These are phyloP conservation scores for Hippocampus abdominalis DNA, from an alignment of 2,113 vertebrate species.

Conservation along the genomic window DNA sequence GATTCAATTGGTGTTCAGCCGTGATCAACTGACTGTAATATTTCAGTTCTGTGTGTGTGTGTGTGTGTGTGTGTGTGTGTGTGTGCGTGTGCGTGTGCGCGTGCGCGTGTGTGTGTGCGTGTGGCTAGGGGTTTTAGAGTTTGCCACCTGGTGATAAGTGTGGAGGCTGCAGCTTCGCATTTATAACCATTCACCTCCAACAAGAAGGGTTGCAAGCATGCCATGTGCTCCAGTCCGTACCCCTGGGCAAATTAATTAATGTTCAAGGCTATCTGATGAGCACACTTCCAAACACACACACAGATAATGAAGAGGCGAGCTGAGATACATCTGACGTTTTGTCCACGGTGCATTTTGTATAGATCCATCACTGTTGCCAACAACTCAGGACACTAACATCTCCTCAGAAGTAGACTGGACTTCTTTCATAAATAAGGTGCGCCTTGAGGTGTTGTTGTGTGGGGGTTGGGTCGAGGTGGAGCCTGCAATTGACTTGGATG, in stretches of 20 bases:
- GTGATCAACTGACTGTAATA: slow-evolving; percentile 8
- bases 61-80: slow-evolving; percentile 8
- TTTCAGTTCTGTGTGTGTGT: slow-evolving; percentile 12
- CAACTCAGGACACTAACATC: slow-evolving; percentile 34
- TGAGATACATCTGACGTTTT: slow-evolving; percentile 25
- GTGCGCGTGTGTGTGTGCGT: slow-evolving; percentile 32
- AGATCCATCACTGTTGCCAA: slow-evolving; percentile 41
- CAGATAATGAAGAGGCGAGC: slow-evolving; percentile 42
- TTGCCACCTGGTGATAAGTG: slow-evolving; percentile 51
- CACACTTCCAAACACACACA: slow-evolving; percentile 15
- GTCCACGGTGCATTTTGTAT: slow-evolving; percentile 41
- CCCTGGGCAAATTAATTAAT: slow-evolving; percentile 51
- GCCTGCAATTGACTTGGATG: slow-evolving; percentile 31
- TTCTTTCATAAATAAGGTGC: slow-evolving; percentile 33
- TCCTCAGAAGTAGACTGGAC: slow-evolving; percentile 45
- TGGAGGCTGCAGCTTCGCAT: slow-evolving; percentile 32
- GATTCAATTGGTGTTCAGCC: slow-evolving; percentile 25
- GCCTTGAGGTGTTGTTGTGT: slow-evolving; percentile 25
- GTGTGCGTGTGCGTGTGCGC: slow-evolving; percentile 3
- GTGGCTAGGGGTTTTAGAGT: slow-evolving; percentile 19
- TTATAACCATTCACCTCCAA: slow-evolving; percentile 40
- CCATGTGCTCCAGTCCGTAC: slow-evolving; percentile 32
- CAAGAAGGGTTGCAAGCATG: slow-evolving; percentile 21
- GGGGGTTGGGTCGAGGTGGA: slow-evolving; percentile 24
- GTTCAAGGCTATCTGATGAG: slow-evolving; percentile 18